These are phyloP conservation scores for Portevinia maculata DNA, from an alignment of 2,888 invertebrate genomes.

Conservation along the genomic window DNA sequence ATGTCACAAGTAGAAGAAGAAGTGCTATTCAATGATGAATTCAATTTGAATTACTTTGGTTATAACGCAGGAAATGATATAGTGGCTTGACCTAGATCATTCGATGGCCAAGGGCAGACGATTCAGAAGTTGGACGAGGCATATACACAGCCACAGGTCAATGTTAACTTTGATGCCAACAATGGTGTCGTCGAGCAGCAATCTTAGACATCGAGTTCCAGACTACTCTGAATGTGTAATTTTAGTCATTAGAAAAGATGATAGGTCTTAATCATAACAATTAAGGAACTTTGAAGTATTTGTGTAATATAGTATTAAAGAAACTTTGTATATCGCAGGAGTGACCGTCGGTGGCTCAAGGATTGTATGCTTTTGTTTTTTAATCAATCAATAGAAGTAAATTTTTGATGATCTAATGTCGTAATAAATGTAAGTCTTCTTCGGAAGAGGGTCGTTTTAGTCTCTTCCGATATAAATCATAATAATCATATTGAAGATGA, in stretches of 20 bases:
- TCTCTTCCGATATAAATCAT: background rate
- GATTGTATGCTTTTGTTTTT: conserved; percentile 31
- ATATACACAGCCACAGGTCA: conserved; percentile 26
- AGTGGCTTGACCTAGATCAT: conserved; percentile 81
- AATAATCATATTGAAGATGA: too few species aligned
- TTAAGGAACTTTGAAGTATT: conserved; percentile 16
- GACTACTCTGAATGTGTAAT: background rate
- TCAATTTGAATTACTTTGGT: conserved; percentile 83
- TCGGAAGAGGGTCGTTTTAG: background rate
- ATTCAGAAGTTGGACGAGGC: conserved; percentile 20
- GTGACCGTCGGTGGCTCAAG: background rate
- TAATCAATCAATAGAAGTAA: conserved; percentile 52
- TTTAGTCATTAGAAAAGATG: conserved; percentile 28
- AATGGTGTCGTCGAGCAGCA: conserved; percentile 41
- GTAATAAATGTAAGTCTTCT: conserved; percentile 59
- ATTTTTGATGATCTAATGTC: conserved; percentile 42
- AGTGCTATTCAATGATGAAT: conserved; percentile 82
- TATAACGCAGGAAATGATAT: conserved; percentile 82
- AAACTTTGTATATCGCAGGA: conserved; percentile 17
- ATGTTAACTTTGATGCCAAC: conserved; percentile 31
- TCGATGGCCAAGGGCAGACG: conserved; percentile 14
- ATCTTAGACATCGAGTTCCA: conserved; percentile 21
- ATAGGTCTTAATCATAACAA: conserved; percentile 1
- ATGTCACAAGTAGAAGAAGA: conserved; percentile 81
- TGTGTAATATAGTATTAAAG: conserved; percentile 62